A percentile compares a stretch with the other conserved stretches of the same genome.
phyloP scores from a whole-genome alignment of 1,140 invertebrate species.

The Aphelenchoides fujianensis region DNA sequence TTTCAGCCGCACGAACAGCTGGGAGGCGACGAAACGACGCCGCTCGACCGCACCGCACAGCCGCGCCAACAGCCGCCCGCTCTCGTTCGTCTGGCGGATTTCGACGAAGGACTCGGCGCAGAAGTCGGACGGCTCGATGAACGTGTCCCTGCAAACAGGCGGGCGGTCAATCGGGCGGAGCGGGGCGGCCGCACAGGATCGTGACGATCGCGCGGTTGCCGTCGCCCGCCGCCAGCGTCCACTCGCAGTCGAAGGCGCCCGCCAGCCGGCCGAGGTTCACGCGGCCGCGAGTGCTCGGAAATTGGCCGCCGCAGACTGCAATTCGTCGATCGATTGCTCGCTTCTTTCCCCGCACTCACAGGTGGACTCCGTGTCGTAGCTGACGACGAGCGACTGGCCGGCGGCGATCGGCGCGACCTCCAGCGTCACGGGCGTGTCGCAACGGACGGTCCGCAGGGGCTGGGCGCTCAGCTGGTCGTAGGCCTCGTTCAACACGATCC shows the following conservation, averaged over 20 bases:
- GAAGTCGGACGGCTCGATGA: background rate
- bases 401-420: background rate
- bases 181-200: slow-evolving; percentile 14
- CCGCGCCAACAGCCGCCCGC: background rate
- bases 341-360: slow-evolving; percentile 27
- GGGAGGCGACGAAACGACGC: background rate
- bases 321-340: slow-evolving; percentile 6
- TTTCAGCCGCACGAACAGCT: background rate
- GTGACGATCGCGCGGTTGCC: slow-evolving; percentile 28
- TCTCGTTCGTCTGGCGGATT: background rate
- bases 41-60: slow-evolving; percentile 3
- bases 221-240: slow-evolving; percentile 23
- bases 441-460: background rate
- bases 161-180: background rate
- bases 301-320: slow-evolving; percentile 39
- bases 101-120: slow-evolving; percentile 14
- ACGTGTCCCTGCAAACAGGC: background rate
- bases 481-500: background rate
- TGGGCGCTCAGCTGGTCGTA: slow-evolving; percentile 1
- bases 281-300: slow-evolving; percentile 2
- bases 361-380: slow-evolving; percentile 36
- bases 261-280: slow-evolving; percentile 18
- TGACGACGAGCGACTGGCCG: background rate
- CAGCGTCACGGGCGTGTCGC: slow-evolving; percentile 3
- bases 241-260: slow-evolving; percentile 35